Evolutionary conservation across 2,797 vertebrate genomes (phyloP).

Genomic region (Dromococcyx pavoninus): DNA sequence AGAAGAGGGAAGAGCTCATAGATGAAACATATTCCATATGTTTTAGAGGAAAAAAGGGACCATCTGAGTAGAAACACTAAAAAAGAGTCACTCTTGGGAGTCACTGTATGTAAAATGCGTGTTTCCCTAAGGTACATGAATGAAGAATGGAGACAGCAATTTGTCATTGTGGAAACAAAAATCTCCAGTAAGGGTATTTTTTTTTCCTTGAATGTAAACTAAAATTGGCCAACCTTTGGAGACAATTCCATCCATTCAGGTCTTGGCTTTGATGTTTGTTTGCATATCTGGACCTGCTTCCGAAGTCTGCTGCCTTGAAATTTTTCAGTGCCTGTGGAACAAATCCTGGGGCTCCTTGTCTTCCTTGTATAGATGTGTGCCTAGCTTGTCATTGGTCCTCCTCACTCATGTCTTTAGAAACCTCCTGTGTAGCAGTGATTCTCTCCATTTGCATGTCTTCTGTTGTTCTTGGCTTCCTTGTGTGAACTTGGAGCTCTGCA

Average conservation of each 20-base stretch:
- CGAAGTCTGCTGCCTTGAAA: conserved; percentile 1
- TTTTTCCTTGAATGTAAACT: not conserved
- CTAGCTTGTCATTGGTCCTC: not conserved
- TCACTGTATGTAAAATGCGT: not conserved
- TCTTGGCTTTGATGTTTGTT: conserved; percentile 1
- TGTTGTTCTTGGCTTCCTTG: conserved; percentile 48
- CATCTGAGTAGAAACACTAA: not conserved
- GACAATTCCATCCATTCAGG: not conserved
- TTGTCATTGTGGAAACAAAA: not conserved
- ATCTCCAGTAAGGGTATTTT: not conserved
- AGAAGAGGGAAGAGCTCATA: not conserved
- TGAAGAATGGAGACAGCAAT: not conserved
- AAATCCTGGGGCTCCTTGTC: not conserved
- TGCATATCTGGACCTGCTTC: conserved; percentile 6
- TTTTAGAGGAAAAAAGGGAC: not conserved
- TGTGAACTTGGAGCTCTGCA: conserved; percentile 55
- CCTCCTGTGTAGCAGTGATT: not conserved
- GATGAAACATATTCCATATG: not conserved
- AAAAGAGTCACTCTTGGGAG: not conserved
- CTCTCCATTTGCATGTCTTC: conserved; percentile 62
- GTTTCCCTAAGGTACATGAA: not conserved
- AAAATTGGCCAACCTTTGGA: not conserved
- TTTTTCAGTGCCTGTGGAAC: not conserved
- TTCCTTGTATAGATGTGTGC: not conserved
- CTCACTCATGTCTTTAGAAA: not conserved